Percentiles rank a stretch among this genome's conserved stretches.
Conservation (phyloP, 2,888 invertebrate species). For the Thysanoteuthis rhombus region DNA sequence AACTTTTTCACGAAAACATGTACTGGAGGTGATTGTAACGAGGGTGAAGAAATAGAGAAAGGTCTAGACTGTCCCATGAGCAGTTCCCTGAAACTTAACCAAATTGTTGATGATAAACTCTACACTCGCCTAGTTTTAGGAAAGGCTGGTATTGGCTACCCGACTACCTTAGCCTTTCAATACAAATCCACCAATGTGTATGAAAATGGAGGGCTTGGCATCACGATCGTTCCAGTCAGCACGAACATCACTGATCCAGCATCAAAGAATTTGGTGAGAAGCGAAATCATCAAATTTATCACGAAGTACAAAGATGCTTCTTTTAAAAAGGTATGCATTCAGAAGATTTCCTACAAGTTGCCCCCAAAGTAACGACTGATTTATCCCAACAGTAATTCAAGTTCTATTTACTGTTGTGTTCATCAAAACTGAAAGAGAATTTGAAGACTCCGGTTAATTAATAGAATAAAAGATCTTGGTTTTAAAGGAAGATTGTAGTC, state of each 20-base stretch:
- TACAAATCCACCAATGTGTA: neutral
- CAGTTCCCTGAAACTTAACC: conserved; percentile 43
- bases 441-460: too few relatives aligned
- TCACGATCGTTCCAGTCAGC: neutral
- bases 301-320: neutral
- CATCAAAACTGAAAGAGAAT: too few relatives aligned
- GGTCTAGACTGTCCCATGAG: conserved; percentile 51
- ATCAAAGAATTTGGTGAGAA: neutral
- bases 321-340: neutral
- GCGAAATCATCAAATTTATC: neutral
- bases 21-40: conserved; percentile 42
- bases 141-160: conserved; percentile 32
- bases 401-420: too few relatives aligned
- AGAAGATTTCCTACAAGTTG: too few relatives aligned
- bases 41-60: conserved; percentile 40
- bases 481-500: too few relatives aligned
- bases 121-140: conserved; percentile 38
- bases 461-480: too few relatives aligned
- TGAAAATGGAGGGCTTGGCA: neutral
- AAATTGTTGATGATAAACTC: conserved; percentile 48
- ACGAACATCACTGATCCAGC: neutral
- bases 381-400: too few relatives aligned
- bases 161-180: conserved; percentile 32
- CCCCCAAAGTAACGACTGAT: too few relatives aligned
- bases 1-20: conserved; percentile 46